Evolutionary conservation across 1,140 invertebrate genomes (phyloP).

Genomic region (Apocrypta bakeri): DNA sequence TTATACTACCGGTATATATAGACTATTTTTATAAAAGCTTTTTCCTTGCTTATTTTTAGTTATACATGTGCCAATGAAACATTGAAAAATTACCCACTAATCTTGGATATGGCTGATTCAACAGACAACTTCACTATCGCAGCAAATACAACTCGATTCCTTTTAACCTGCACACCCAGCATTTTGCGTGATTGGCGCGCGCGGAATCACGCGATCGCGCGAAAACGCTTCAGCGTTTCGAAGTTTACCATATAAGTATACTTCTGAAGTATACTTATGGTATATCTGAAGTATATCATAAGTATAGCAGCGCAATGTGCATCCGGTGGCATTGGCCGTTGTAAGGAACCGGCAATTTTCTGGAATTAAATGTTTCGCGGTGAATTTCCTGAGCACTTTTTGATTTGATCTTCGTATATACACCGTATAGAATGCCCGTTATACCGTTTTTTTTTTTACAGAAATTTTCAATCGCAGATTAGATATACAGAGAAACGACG

Average conservation of each 20-base stretch:
- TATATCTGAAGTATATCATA: background rate
- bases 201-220: constrained; percentile 33
- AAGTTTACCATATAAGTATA: background rate
- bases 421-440: no score
- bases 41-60: no score
- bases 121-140: no score
- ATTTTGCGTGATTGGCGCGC: background rate
- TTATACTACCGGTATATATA: background rate
- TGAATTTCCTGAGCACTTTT: constrained; percentile 29
- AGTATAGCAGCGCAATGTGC: background rate
- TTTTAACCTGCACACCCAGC: background rate
- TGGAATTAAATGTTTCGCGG: constrained; percentile 43
- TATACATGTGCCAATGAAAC: no score
- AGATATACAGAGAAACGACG: no score
- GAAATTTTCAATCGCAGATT: no score
- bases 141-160: background rate
- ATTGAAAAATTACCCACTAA: no score
- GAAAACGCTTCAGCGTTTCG: background rate
- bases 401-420: background rate
- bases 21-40: background rate
- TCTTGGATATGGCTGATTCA: no score
- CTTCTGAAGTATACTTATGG: background rate
- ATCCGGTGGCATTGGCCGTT: background rate
- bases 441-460: background rate
- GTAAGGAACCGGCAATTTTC: constrained; percentile 40